These are phyloP conservation scores for Stichopus horrens DNA, from an alignment of 53 echinoderm and acorn worm genomes.

Conservation along the genomic window DNA sequence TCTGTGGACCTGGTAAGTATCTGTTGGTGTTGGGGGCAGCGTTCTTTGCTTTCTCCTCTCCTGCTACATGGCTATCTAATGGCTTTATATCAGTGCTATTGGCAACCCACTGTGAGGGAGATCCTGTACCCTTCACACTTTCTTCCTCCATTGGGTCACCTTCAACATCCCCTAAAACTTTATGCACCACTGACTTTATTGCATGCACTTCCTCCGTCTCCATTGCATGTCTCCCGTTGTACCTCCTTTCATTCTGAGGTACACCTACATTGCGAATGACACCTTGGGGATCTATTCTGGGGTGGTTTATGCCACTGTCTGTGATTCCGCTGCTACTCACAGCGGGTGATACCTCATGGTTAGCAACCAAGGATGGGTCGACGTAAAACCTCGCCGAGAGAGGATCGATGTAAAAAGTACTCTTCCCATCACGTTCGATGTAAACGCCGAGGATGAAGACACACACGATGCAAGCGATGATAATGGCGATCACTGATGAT, in stretches of 20 bases:
- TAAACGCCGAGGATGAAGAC: slow-evolving; percentile 8
- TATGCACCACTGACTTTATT: too few species aligned
- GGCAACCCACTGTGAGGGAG: too few species aligned
- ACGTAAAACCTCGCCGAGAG: too few species aligned
- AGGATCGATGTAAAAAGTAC: neutral
- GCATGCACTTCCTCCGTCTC: too few species aligned
- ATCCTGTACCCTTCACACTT: too few species aligned
- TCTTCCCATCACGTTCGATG: neutral
- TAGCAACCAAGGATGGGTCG: neutral
- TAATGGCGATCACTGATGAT: neutral
- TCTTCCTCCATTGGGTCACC: too few species aligned
- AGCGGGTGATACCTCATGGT: neutral
- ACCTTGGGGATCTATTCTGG: neutral
- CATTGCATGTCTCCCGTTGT: neutral
- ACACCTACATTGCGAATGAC: neutral
- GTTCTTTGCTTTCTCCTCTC: neutral
- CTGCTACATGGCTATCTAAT: neutral
- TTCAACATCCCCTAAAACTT: too few species aligned
- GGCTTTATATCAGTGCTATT: too few species aligned
- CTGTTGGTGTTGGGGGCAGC: neutral
- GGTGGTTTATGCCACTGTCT: neutral
- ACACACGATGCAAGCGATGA: neutral
- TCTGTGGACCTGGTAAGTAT: neutral
- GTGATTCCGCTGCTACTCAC: neutral
- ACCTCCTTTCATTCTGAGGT: neutral